Conservation (phyloP, 1,140 invertebrate species). For the Bombus ignitus region DNA sequence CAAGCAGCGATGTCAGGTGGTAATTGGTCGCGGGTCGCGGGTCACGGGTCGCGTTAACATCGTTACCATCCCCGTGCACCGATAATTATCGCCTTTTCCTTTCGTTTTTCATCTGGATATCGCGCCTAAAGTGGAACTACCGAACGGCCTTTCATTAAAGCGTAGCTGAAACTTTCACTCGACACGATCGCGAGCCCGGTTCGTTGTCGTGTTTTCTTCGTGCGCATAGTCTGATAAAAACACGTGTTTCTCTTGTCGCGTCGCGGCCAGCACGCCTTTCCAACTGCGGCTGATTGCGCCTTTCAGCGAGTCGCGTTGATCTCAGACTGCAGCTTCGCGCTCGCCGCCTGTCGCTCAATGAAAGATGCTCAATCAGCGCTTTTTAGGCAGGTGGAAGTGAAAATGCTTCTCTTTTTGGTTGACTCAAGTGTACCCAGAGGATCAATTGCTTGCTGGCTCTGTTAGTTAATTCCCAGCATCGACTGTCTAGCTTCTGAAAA, state of each 20-base stretch:
- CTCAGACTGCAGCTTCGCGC: neutral
- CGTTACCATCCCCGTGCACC: constrained; percentile 39
- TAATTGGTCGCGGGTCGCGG: constrained; percentile 62
- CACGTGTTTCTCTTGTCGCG: constrained; percentile 26
- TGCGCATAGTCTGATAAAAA: neutral
- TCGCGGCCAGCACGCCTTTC: neutral
- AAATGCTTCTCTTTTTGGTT: neutral
- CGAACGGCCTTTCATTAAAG: constrained; percentile 50
- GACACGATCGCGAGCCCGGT: neutral
- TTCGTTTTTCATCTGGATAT: neutral
- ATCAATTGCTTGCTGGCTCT: neutral
- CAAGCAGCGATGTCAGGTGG: constrained; percentile 61
- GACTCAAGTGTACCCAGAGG: neutral
- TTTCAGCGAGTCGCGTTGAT: constrained; percentile 23
- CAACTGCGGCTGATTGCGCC: constrained; percentile 1
- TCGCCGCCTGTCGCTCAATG: neutral
- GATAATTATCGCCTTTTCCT: constrained; percentile 59
- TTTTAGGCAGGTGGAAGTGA: neutral
- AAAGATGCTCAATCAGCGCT: constrained; percentile 23
- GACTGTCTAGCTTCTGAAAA: neutral
- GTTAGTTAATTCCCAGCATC: neutral
- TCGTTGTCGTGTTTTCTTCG: neutral
- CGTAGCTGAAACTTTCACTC: neutral
- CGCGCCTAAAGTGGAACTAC: constrained; percentile 46
- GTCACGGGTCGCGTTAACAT: constrained; percentile 63